Percentiles rank a stretch among this genome's conserved stretches.
Conservation (phyloP, 2,797 vertebrate species). For the Gallinago nigripennis region DNA sequence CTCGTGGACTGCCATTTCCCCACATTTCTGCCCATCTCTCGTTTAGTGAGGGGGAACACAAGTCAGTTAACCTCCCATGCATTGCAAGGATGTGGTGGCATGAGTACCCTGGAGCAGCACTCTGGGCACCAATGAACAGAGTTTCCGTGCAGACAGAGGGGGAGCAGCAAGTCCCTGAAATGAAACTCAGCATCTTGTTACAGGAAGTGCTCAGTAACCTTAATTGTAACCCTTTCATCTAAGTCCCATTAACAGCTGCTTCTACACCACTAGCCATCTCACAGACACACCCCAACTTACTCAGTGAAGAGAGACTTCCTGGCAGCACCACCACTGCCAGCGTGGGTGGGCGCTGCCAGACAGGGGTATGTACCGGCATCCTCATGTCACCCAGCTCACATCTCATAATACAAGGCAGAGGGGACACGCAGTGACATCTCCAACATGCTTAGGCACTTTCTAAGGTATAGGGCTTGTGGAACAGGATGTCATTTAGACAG, state of each 20-base stretch:
- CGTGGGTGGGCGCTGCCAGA: not conserved
- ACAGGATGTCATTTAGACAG: not conserved
- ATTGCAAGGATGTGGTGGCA: accelerated
- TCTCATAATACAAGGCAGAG: not conserved
- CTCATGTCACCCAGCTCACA: not conserved
- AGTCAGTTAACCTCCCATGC: not conserved
- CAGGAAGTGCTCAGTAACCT: not conserved
- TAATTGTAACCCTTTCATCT: not conserved
- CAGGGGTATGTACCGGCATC: not conserved
- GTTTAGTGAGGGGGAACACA: accelerated
- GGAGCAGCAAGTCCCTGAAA: accelerated
- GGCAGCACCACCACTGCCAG: not conserved
- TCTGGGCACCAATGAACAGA: accelerated
- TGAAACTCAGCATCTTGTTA: not conserved
- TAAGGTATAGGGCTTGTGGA: not conserved
- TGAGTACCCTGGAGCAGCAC: accelerated
- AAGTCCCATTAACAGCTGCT: not conserved
- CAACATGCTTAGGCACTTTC: not conserved
- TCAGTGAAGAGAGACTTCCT: not conserved
- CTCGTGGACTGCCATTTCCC: not conserved
- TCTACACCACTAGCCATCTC: not conserved
- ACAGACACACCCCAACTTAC: accelerated
- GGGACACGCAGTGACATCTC: not conserved
- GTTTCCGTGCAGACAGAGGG: not conserved
- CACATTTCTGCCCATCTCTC: not conserved